Evolutionary conservation across 2,797 vertebrate species (phyloP).

Genomic region (Pagetopsis macropterus): DNA sequence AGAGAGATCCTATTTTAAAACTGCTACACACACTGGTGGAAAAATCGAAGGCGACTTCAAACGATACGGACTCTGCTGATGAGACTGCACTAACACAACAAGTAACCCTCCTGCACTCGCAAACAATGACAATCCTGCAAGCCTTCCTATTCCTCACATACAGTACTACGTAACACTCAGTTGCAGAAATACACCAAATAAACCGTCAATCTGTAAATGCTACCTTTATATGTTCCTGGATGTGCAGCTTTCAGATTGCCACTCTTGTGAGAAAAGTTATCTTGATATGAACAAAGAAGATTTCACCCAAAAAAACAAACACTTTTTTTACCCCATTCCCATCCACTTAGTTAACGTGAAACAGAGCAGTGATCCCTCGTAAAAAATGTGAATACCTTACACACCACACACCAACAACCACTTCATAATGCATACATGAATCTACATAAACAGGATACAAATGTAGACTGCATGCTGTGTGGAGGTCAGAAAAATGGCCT

Average conservation of each 20-base stretch:
- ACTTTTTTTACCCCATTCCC: conserved; percentile 5
- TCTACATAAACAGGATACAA: conserved; percentile 76
- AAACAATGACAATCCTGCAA: conserved; percentile 55
- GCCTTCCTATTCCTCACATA: conserved; percentile 32
- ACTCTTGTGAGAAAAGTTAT: conserved; percentile 53
- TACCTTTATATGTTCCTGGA: conserved; percentile 23
- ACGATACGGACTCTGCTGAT: conserved; percentile 47
- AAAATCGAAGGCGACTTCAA: conserved; percentile 68
- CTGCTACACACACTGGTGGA: conserved; percentile 40
- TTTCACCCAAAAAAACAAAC: not conserved
- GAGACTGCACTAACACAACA: conserved; percentile 65
- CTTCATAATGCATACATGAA: conserved; percentile 75
- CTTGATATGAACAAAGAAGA: conserved; percentile 42
- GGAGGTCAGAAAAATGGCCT: conserved; percentile 78
- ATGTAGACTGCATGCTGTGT: conserved; percentile 66
- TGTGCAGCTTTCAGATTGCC: conserved; percentile 43
- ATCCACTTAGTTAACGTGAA: conserved; percentile 39
- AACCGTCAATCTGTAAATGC: conserved; percentile 43
- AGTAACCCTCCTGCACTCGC: conserved; percentile 49
- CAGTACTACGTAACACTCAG: conserved; percentile 18
- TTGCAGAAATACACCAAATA: conserved; percentile 40
- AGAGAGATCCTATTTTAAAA: conserved; percentile 72
- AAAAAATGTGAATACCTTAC: conserved; percentile 67
- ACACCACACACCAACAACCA: conserved; percentile 63
- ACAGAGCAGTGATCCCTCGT: conserved; percentile 55